Base-by-base conservation (phyloP, 2,888 invertebrate species). In the Andrena fulva region DNA sequence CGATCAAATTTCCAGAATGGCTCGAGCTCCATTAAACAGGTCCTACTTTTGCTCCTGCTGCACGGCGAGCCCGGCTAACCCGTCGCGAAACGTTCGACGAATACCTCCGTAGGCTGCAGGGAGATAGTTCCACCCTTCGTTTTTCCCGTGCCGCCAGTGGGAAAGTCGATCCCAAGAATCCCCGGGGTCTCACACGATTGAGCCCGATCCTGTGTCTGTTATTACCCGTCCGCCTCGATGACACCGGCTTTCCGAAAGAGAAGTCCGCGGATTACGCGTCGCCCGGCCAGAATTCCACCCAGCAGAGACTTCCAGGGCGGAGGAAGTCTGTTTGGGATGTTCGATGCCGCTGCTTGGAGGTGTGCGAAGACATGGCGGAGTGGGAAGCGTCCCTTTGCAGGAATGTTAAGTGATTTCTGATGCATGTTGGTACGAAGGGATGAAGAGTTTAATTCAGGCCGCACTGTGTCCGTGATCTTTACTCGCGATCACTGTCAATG, bases 1-100 rank as follows among this genome's bases (percentile, higher is more conserved):
- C 90, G 91, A 92, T 92, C 92, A 91, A 92, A 92, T 92, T 92
- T 92, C 89, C 85, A 89, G 89, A 91, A 92, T 91, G 89, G 90
- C 88, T 89, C 87, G 87, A 91, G 91, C 89, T 91, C 91, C 90
- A 90, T 91, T 92, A 91, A 92, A 91, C 91, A 90, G 87, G 88
- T 87, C 75, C 86, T 87, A 86, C 89, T 89, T 89, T 84, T 80
- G 66, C 82, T 84, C 82, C 88, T 83, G 80, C 87, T 80, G 66
- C 68, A 76, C 75, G 73, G 82, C 80, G 63, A 86, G 70, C 73
- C 67, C 85, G 85, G 72, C 82, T 85, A 90, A 89, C 85, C 87
- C 90, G 83, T 89, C 90, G 88, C 87, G 81, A 87, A 90, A 89
- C 85, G 89, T 84, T 85, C 84, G 73, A 85, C 86, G 90, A 82